Percentiles rank a stretch among this genome's conserved stretches.
Conservation (phyloP, 2,888 invertebrate species). For the Conus canariensis region DNA sequence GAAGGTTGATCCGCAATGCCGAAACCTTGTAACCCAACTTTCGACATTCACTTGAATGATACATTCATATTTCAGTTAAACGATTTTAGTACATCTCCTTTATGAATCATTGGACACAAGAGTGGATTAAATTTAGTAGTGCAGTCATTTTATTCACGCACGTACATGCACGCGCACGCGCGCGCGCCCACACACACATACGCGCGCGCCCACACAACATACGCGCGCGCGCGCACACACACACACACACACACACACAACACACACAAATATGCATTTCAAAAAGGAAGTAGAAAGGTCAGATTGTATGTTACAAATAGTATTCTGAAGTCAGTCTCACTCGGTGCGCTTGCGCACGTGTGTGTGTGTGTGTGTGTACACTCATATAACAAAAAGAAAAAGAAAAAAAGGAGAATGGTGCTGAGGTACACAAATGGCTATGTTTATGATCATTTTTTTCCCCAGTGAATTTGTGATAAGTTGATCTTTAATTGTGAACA, state of each 20-base stretch:
- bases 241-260: not conserved
- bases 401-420: too few species aligned
- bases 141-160: not conserved
- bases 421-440: too few species aligned
- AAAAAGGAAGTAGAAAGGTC: not conserved
- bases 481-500: too few species aligned
- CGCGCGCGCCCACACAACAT: not conserved
- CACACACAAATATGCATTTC: not conserved
- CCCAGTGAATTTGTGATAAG: too few species aligned
- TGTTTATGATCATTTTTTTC: too few species aligned
- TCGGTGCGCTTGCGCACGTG: too few species aligned
- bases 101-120: too few species aligned
- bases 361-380: too few species aligned
- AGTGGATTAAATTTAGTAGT: too few species aligned
- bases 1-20: not conserved
- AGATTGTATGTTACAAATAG: too few species aligned
- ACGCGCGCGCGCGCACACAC: not conserved
- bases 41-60: not conserved
- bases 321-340: too few species aligned
- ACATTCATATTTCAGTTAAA: not conserved
- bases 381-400: too few species aligned
- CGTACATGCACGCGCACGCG: not conserved
- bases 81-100: not conserved
- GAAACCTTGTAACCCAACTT: not conserved
- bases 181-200: not conserved